phyloP scores from a whole-genome alignment of 2,888 invertebrate genomes.

The Drosophila vallismaia region DNA sequence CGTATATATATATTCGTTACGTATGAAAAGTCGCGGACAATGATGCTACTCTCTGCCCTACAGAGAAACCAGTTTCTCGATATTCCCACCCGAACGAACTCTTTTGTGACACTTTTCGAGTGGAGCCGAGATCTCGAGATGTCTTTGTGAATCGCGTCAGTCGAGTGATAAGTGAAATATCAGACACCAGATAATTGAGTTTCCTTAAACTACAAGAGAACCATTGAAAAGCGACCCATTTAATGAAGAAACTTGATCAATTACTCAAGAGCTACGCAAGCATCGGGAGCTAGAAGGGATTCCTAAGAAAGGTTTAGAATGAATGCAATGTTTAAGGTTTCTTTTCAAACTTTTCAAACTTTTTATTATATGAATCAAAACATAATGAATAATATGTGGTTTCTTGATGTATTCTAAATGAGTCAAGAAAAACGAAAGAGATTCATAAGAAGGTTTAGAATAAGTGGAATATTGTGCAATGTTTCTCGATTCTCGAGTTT shows the following conservation, averaged over 20 bases:
- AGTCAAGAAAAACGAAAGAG: too few species aligned
- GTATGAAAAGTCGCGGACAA: constrained; percentile 45
- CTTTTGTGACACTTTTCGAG: constrained; percentile 38
- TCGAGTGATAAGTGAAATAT: constrained; percentile 42
- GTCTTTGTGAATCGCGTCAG: constrained; percentile 7
- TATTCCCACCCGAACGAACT: constrained; percentile 20
- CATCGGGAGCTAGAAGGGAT: too few species aligned
- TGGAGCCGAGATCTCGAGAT: constrained; percentile 9
- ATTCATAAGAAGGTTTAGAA: too few species aligned
- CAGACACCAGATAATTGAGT: constrained; percentile 41
- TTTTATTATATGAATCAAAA: too few species aligned
- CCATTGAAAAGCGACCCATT: background rate
- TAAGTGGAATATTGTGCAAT: too few species aligned
- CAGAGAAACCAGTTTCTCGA: constrained; percentile 65
- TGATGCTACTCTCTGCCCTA: constrained; percentile 57
- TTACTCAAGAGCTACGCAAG: too few species aligned
- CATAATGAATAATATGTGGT: too few species aligned
- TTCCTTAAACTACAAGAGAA: constrained; percentile 17
- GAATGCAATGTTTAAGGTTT: too few species aligned
- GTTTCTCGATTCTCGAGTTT: too few species aligned
- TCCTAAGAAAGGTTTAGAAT: too few species aligned
- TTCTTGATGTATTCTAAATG: too few species aligned
- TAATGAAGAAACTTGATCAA: constrained; percentile 11
- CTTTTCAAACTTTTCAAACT: too few species aligned
- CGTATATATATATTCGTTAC: constrained; percentile 52